Base-by-base conservation (phyloP, 2,113 vertebrate species). In the Haemorhous mexicanus region DNA sequence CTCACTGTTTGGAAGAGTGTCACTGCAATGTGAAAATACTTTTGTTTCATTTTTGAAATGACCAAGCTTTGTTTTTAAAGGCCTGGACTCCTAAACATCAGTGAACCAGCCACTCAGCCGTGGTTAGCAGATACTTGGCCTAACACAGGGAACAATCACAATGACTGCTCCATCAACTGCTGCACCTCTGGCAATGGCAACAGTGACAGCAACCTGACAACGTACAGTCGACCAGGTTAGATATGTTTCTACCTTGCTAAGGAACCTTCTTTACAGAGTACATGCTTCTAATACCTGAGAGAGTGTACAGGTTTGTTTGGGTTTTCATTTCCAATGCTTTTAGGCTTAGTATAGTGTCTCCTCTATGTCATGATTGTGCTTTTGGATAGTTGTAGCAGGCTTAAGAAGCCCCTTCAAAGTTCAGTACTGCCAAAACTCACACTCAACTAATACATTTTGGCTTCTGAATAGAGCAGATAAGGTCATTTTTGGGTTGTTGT, bases 111-210 rank as follows among this genome's bases (percentile, higher is more conserved):
- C 56, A 94, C 98, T 18, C 99, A 99, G 94, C 99, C 99, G 1
- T 99, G 99, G 99, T 97, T 99, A 79, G 99, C 99, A 27, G 99
- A 99, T 96, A 99, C 99, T 3, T 99, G 99, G 99, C 99, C 99
- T 70, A 99, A 99, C 94, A 99, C 98, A 39, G 99, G 99, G 90
- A 99, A 98, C 98, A 99, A 98, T 87, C 99, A 99, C 97, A 99
- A 99, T 3, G 99, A 99, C 98, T 99, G 99, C 97, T 98, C 99
- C 97, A 99, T 99, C 98, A 99, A 98, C 96, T 99, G 99, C 98
- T 99, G 99, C 95, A 99, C 99, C 3, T 98, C 99, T 6, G 98
- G 99, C 96, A 99, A 98, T 3, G 99, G 99, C 39, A 99, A 99
- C 98, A 99, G 99, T 9, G 99, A 99, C 88, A 99, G 98, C 97